Conservation (phyloP, 2,888 invertebrate genomes). For the Thumatha senex region DNA sequence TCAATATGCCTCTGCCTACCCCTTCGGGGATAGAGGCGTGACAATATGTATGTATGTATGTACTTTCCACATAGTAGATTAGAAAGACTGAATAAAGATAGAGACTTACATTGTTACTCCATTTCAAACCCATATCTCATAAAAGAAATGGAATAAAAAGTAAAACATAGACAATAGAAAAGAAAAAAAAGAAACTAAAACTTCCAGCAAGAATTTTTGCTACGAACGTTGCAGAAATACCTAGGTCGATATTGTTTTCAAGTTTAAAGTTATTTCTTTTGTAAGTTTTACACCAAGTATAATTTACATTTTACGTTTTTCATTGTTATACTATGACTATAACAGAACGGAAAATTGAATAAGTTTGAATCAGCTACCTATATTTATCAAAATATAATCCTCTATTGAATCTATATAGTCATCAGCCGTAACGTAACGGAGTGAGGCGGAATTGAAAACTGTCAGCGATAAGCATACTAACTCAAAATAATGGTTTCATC, state of each 20-base stretch:
- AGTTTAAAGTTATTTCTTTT: conserved; percentile 15
- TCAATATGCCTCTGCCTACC: too few relatives aligned
- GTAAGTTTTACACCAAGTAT: conserved; percentile 7
- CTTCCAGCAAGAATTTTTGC: conserved; percentile 26
- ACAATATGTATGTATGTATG: too few relatives aligned
- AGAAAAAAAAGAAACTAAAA: conserved; percentile 32
- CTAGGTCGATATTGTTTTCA: conserved; percentile 12
- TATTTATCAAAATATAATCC: neutral
- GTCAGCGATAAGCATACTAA: conserved; percentile 61
- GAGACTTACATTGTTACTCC: conserved; percentile 22
- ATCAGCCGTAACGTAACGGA: conserved; percentile 44
- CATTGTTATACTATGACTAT: neutral
- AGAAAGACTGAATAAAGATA: neutral
- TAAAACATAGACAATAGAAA: conserved; percentile 22
- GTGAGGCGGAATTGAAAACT: conserved; percentile 56
- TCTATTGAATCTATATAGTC: conserved; percentile 16
- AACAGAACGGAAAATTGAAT: neutral
- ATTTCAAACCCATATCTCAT: conserved; percentile 28
- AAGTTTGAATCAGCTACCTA: neutral
- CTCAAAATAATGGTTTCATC: conserved; percentile 57
- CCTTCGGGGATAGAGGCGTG: too few relatives aligned
- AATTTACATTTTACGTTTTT: conserved; percentile 1
- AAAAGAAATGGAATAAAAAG: conserved; percentile 30
- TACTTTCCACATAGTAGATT: neutral
- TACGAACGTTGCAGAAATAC: conserved; percentile 17